phyloP scores from a whole-genome alignment of 1,140 invertebrate genomes.

The Dreissena polymorpha region DNA sequence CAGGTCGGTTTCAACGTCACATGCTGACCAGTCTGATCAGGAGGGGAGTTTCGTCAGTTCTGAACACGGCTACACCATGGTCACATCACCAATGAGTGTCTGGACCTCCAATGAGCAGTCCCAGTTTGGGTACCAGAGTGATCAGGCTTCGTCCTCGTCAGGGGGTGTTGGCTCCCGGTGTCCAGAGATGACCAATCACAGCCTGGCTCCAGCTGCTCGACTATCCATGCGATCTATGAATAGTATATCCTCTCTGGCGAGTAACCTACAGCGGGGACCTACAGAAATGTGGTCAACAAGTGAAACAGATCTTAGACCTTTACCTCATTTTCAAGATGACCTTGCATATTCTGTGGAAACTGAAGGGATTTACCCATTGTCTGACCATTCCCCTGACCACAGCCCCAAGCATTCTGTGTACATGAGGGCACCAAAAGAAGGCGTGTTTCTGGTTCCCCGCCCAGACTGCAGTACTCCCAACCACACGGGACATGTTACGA shows the following conservation, averaged over 20 bases:
- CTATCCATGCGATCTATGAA: slow-evolving; percentile 40
- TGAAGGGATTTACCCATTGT: slow-evolving; percentile 56
- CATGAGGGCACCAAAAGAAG: slow-evolving; percentile 4
- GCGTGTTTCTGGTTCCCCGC: not conserved
- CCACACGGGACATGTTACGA: not conserved
- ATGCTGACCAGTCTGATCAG: slow-evolving; percentile 22
- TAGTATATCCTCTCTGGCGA: slow-evolving; percentile 45
- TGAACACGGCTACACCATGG: slow-evolving; percentile 27
- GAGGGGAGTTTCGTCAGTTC: slow-evolving; percentile 41
- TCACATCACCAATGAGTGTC: slow-evolving; percentile 63
- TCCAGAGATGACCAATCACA: slow-evolving; percentile 17
- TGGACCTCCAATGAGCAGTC: slow-evolving; percentile 66
- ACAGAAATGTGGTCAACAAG: slow-evolving; percentile 65
- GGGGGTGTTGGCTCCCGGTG: slow-evolving; percentile 37
- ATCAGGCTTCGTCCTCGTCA: slow-evolving; percentile 40
- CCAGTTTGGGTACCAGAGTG: slow-evolving; percentile 51
- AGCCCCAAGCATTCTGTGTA: slow-evolving; percentile 26
- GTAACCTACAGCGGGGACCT: slow-evolving; percentile 47
- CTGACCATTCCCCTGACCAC: slow-evolving; percentile 20
- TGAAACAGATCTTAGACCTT: slow-evolving; percentile 36
- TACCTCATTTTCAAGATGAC: slow-evolving; percentile 53
- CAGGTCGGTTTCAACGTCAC: not conserved
- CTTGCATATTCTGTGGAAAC: slow-evolving; percentile 61
- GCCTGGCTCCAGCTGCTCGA: slow-evolving; percentile 23
- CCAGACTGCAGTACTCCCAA: slow-evolving; percentile 47